Percentiles rank a stretch among this genome's conserved stretches.
phyloP scores from a whole-genome alignment of 2,797 vertebrate genomes.

The Channa striata region DNA sequence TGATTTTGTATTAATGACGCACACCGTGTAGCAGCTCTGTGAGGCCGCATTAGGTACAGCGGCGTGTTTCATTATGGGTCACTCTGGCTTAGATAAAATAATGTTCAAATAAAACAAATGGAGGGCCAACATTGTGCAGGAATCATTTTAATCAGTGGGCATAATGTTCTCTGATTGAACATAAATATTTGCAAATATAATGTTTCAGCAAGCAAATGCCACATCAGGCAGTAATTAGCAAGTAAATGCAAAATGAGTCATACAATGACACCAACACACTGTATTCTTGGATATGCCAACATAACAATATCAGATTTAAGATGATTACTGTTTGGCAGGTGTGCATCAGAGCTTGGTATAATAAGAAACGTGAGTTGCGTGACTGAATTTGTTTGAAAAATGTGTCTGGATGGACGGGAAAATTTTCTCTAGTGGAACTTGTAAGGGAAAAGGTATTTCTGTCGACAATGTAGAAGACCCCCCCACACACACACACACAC shows the following conservation, averaged over 20 bases:
- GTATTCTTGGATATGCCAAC: neutral
- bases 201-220: constrained; percentile 26
- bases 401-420: constrained; percentile 16
- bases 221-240: constrained; percentile 27
- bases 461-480: neutral
- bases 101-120: neutral
- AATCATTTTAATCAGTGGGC: constrained; percentile 6
- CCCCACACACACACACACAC: too few relatives aligned
- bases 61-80: neutral
- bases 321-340: constrained; percentile 25
- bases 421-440: constrained; percentile 10
- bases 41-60: neutral
- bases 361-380: constrained; percentile 11
- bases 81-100: neutral
- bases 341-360: neutral
- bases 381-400: constrained; percentile 8
- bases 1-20: neutral
- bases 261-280: neutral
- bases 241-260: constrained; percentile 14
- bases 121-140: constrained; percentile 8
- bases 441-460: neutral
- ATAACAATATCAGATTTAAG: neutral
- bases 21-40: neutral
- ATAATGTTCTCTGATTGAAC: constrained; percentile 29
- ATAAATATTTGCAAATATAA: constrained; percentile 13